Evolutionary conservation across 2,797 vertebrate species (phyloP).

Genomic region (Crenichthys baileyi): DNA sequence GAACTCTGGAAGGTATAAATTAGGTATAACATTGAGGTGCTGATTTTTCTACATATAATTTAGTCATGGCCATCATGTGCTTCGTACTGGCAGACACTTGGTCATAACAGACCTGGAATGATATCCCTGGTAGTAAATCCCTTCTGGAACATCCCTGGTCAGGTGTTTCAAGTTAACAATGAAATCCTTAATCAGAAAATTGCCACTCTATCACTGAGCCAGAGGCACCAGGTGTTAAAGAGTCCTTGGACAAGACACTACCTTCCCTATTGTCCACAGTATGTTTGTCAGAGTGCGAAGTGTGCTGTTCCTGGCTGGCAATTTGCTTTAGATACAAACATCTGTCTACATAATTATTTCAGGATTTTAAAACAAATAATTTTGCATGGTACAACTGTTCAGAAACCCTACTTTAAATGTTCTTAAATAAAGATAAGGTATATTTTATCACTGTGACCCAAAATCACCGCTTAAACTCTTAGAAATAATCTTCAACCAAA

Average conservation of each 20-base stretch:
- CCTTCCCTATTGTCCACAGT: neutral
- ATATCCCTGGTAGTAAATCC: neutral
- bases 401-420: neutral
- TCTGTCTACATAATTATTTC: neutral
- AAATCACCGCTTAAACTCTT: neutral
- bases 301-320: neutral
- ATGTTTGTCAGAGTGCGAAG: neutral
- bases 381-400: neutral
- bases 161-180: neutral
- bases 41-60: neutral
- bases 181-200: neutral
- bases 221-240: neutral
- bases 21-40: neutral
- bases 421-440: neutral
- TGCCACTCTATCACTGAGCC: neutral
- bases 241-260: neutral
- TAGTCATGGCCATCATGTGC: neutral
- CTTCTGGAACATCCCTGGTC: neutral
- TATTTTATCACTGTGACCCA: neutral
- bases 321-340: neutral
- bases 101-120: neutral
- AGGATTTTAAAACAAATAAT: neutral
- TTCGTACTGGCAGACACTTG: neutral
- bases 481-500: neutral
- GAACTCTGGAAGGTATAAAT: neutral